Conservation (phyloP, 2,888 invertebrate genomes). For the Amphipoea lucens region DNA sequence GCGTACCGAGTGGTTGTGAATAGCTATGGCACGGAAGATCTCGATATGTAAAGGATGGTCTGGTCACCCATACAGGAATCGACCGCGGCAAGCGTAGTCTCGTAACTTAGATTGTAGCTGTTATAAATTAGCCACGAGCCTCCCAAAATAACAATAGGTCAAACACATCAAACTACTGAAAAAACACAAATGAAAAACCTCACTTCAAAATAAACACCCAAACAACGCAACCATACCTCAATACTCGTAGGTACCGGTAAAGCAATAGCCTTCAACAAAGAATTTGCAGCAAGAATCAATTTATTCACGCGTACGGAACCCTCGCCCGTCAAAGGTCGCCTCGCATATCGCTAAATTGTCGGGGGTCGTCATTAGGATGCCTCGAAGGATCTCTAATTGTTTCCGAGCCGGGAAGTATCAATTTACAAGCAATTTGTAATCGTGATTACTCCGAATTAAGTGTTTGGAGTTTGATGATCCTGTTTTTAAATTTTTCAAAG, state of each 20-base stretch:
- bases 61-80: too few species aligned
- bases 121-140: too few species aligned
- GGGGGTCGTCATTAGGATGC: constrained; percentile 75
- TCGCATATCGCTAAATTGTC: constrained; percentile 65
- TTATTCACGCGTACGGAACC: constrained; percentile 49
- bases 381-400: constrained; percentile 81
- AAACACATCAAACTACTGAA: neutral
- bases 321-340: constrained; percentile 60
- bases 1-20: too few species aligned
- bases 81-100: too few species aligned
- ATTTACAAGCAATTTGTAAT: constrained; percentile 82
- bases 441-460: constrained; percentile 63
- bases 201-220: neutral
- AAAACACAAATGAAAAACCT: constrained; percentile 2
- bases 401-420: constrained; percentile 81
- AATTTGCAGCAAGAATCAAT: constrained; percentile 60
- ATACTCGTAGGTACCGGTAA: constrained; percentile 1
- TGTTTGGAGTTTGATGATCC: constrained; percentile 32
- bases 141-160: neutral
- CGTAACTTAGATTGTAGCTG: too few species aligned
- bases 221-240: neutral
- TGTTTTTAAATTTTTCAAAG: constrained; percentile 9
- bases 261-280: constrained; percentile 38
- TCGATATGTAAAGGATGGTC: too few species aligned
- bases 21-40: too few species aligned